Percentiles rank a stretch among this genome's conserved stretches.
These are phyloP conservation scores for Melospiza georgiana DNA, from an alignment of 2,113 vertebrate species.

Conservation along the genomic window DNA sequence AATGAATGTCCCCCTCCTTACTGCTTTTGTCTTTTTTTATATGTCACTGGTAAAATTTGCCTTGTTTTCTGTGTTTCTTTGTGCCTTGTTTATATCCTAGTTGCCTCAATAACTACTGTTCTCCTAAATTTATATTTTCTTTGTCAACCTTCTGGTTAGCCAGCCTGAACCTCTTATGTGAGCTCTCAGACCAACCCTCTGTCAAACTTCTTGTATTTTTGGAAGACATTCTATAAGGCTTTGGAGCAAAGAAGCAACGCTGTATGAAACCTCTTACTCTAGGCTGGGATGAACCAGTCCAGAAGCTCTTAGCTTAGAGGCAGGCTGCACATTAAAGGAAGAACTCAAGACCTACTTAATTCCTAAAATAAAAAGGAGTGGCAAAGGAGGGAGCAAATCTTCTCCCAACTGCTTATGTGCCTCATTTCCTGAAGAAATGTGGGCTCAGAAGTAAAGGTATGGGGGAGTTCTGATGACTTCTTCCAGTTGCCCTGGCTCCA, in stretches of 20 bases:
- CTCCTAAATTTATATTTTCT: not conserved
- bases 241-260: not conserved
- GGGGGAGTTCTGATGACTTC: not conserved
- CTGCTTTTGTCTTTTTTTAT: not conserved
- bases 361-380: not conserved
- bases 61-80: not conserved
- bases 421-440: not conserved
- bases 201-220: not conserved
- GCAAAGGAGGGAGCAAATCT: not conserved
- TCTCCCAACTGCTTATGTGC: not conserved
- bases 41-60: not conserved
- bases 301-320: not conserved
- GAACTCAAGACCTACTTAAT: not conserved
- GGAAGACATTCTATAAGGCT: not conserved
- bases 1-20: not conserved
- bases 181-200: not conserved
- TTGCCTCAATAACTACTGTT: not conserved
- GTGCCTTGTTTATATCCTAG: not conserved
- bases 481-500: not conserved
- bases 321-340: not conserved
- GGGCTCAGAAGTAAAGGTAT: not conserved
- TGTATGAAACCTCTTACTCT: not conserved
- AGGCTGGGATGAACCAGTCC: not conserved
- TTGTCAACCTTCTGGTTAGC: not conserved
- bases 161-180: not conserved